Base-by-base conservation (phyloP, 2,797 vertebrate species). In the Bradypodion pumilum region DNA sequence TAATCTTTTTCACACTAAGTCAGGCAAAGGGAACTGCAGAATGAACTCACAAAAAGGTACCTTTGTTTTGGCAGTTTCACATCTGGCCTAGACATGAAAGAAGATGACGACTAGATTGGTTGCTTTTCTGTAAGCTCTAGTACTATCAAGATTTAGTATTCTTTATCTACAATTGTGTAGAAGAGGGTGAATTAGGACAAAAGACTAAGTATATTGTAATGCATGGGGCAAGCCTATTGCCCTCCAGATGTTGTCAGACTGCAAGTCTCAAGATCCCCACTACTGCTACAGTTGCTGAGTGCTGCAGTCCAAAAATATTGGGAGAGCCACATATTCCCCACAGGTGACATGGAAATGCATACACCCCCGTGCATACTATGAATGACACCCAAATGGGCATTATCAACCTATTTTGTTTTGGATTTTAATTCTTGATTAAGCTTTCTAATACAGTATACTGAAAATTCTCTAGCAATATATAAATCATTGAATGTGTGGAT, bases 331-430 rank as follows among this genome's bases (percentile, higher is more conserved):
- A 69, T 37, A 16, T 69, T 69, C 35, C 7, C 15, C 32, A 66
- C 12, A n/a, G 7, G n/a, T 66, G 32, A 32, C n/a, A 68, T 16
- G 37, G 35, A 69, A 69, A 27, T 5, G 37, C 27, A 13, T 32
- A 25, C 25, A 27, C n/a, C 10, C 1, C 7, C 25, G n/a, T 66
- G 21, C 37, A 76, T 59, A 70, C 40, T 19, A 5, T 29, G 15
- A 70, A 59, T 80, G 13, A 49, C 46, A 49, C 46, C 13, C 46
- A 16, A 88, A 27, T 81, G 42, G 65, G 83, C 91, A 81, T 25
- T 29, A 78, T 29, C 87, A 59, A 85, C 49, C 10, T 37, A 44
- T 46, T 44, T 49, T 60, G 42, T 65, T 68, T 7, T 76, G n/a
- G 1, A 59, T 68, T 77, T 83, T 32, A 42, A 84, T 32, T 70